Conservation (phyloP, 2,113 vertebrate genomes). For the Gyps fulvus region DNA sequence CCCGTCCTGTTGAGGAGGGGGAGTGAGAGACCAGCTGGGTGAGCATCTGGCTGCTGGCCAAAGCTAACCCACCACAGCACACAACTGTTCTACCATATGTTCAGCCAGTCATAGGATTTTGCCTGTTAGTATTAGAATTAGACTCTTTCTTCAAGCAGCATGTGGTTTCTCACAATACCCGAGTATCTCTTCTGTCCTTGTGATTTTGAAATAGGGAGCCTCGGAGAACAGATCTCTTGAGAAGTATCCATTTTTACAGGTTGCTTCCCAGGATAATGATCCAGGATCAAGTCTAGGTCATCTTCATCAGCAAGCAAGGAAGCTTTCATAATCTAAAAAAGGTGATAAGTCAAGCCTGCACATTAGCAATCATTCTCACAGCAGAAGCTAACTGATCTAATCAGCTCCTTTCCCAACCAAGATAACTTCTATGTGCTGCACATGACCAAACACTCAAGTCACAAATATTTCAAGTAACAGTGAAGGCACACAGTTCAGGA, state of each 20-base stretch:
- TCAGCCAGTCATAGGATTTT: neutral
- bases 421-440: neutral
- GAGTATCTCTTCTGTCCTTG: constrained; percentile 69
- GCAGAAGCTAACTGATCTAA: neutral
- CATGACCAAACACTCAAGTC: neutral
- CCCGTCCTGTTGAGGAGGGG: rapidly evolving
- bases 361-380: neutral
- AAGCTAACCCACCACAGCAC: neutral
- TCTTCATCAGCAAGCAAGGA: constrained; percentile 91
- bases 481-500: neutral
- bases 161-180: constrained; percentile 63
- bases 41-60: neutral
- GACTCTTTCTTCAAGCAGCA: neutral
- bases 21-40: neutral
- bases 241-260: constrained; percentile 61
- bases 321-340: constrained; percentile 92
- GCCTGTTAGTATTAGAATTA: neutral
- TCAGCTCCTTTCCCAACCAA: neutral
- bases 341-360: neutral
- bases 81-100: neutral
- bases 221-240: constrained; percentile 79
- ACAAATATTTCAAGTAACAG: too few species aligned
- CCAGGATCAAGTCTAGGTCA: constrained; percentile 77
- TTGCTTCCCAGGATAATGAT: constrained; percentile 51
- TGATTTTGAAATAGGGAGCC: constrained; percentile 71